Percentiles rank a stretch among this genome's conserved stretches.
phyloP scores from a whole-genome alignment of 2,888 invertebrate genomes.

The Dynastes tityus region DNA sequence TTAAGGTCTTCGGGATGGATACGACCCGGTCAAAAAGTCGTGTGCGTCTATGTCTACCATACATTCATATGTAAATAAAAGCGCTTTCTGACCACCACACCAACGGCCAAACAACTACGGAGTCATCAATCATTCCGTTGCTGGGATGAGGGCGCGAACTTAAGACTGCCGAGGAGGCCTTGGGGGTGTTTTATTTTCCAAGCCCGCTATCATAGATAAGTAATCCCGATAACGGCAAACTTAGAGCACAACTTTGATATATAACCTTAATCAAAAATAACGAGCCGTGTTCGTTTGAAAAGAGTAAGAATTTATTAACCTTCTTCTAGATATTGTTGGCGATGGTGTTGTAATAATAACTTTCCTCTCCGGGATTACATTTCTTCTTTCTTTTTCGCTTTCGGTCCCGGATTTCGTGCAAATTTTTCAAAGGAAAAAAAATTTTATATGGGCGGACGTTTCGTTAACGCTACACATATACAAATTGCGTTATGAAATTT shows the following conservation, averaged over 20 bases:
- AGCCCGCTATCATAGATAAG: constrained; percentile 47
- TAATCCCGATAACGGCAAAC: constrained; percentile 43
- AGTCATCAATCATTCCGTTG: constrained; percentile 37
- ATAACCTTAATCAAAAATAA: constrained; percentile 48
- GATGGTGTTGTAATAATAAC: constrained; percentile 45
- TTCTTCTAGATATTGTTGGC: constrained; percentile 34
- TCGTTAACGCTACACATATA: constrained; percentile 19
- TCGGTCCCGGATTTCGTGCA: constrained; percentile 24
- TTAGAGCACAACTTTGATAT: constrained; percentile 43
- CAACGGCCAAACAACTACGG: constrained; percentile 31
- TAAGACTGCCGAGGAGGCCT: constrained; percentile 9
- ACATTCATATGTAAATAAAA: constrained; percentile 45
- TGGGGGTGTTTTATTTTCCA: constrained; percentile 34
- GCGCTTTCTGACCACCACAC: constrained; percentile 36
- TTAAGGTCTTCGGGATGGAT: constrained; percentile 26
- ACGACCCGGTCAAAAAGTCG: constrained; percentile 36
- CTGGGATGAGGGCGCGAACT: constrained; percentile 12
- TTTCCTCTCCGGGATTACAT: constrained; percentile 13
- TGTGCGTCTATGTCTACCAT: constrained; percentile 13
- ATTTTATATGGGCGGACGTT: constrained; percentile 14
- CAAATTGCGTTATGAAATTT: not conserved
- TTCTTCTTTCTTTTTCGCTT: constrained; percentile 22
- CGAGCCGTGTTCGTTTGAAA: constrained; percentile 43
- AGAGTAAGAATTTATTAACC: constrained; percentile 47
- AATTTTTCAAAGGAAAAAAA: constrained; percentile 28